Evolutionary conservation across 2,888 invertebrate genomes (phyloP).

Genomic region (Polietes domitor): DNA sequence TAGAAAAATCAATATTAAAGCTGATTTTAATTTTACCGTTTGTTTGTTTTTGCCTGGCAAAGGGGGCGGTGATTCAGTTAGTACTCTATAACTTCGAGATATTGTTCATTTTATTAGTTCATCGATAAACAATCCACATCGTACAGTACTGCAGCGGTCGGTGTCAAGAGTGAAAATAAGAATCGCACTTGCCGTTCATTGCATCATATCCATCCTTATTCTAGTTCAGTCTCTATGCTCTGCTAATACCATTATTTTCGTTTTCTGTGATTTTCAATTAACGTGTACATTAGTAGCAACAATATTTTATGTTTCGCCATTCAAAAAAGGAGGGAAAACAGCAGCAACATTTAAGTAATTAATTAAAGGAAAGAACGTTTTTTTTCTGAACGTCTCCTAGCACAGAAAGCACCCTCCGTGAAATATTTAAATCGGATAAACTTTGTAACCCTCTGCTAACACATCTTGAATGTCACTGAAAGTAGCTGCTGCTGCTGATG

Average conservation of each 20-base stretch:
- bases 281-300: constrained; percentile 28
- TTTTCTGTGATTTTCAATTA: constrained; percentile 61
- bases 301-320: constrained; percentile 39
- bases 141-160: neutral
- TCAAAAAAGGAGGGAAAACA: constrained; percentile 3
- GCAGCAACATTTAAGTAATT: constrained; percentile 49
- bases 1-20: too few species aligned
- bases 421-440: constrained; percentile 62
- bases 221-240: neutral
- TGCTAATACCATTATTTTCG: constrained; percentile 49
- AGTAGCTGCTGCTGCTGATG: neutral
- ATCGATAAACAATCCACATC: too few species aligned
- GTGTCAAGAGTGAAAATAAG: neutral
- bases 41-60: too few species aligned
- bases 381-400: neutral
- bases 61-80: too few species aligned
- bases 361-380: constrained; percentile 47
- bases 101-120: too few species aligned
- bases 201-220: neutral
- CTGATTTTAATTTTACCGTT: too few species aligned
- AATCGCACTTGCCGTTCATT: neutral
- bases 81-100: too few species aligned
- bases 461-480: constrained; percentile 28
- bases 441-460: constrained; percentile 27
- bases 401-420: constrained; percentile 28